Percentiles rank a stretch among this genome's conserved stretches.
Evolutionary conservation across 2,797 vertebrate genomes (phyloP).

Genomic region (Pyrocephalus nanus): DNA sequence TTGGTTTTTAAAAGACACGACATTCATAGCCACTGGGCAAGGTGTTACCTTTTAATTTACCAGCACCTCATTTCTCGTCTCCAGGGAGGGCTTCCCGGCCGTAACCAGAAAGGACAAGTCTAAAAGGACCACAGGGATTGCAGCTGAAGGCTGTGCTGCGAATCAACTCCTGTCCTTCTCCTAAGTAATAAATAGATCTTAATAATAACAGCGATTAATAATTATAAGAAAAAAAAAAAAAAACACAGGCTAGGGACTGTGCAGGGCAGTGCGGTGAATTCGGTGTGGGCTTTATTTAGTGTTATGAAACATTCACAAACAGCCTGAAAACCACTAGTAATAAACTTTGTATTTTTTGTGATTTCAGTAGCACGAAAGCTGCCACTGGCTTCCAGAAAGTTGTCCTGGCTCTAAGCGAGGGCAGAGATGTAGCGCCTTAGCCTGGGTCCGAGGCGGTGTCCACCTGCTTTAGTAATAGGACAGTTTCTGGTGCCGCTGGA

Average conservation of each 20-base stretch:
- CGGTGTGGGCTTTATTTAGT: not conserved
- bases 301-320: not conserved
- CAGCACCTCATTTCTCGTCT: not conserved
- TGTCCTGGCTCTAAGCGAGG: not conserved
- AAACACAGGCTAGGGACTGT: not conserved
- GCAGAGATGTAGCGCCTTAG: not conserved
- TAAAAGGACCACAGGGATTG: not conserved
- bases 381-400: not conserved
- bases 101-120: not conserved
- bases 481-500: not conserved
- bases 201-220: not conserved
- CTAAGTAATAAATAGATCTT: not conserved
- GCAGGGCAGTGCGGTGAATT: not conserved
- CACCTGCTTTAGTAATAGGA: not conserved
- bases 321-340: not conserved
- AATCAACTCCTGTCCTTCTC: not conserved
- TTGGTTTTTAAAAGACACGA: not conserved
- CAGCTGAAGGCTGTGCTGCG: not conserved
- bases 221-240: not conserved
- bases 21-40: not conserved
- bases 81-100: not conserved
- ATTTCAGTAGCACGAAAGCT: not conserved
- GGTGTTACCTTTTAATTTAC: slow-evolving; percentile 33
- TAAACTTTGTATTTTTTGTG: not conserved
- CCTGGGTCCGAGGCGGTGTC: not conserved